phyloP scores from a whole-genome alignment of 2,888 invertebrate genomes.

The Magallana nippona region DNA sequence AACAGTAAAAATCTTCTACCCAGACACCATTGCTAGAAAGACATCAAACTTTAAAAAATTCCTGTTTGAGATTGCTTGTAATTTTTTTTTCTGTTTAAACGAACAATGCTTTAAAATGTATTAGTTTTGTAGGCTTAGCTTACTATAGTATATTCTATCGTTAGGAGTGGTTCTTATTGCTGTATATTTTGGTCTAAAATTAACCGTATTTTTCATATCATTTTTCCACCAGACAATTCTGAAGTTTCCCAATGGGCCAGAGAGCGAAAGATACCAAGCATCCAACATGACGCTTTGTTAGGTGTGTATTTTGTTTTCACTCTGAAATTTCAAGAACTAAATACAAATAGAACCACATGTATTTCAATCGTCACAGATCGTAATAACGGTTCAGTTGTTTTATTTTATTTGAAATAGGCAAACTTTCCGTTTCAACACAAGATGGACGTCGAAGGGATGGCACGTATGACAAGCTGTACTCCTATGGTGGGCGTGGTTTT shows the following conservation, averaged over 20 bases:
- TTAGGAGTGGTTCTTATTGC: too few species aligned
- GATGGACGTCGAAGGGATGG: slow-evolving; percentile 56
- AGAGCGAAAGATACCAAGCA: background rate
- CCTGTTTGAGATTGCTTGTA: background rate
- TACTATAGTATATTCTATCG: too few species aligned
- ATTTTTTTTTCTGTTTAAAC: too few species aligned
- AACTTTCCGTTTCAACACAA: slow-evolving; percentile 56
- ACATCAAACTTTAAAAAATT: too few species aligned
- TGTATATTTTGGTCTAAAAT: too few species aligned
- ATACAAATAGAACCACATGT: too few species aligned
- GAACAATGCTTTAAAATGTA: too few species aligned
- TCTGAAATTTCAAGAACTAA: too few species aligned
- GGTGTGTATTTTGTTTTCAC: background rate
- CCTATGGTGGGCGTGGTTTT: slow-evolving; percentile 65
- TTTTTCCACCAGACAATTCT: background rate
- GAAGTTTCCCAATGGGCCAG: background rate
- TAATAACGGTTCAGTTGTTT: background rate
- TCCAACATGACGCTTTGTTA: background rate
- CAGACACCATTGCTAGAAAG: too few species aligned
- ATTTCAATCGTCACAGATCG: background rate
- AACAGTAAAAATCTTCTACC: too few species aligned
- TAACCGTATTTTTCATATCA: background rate
- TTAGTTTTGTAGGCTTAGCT: too few species aligned
- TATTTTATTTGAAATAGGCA: slow-evolving; percentile 51
- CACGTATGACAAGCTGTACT: slow-evolving; percentile 57